A percentile compares a stretch with the other conserved stretches of the same genome.
These are phyloP conservation scores for Lophura swinhoii DNA, from an alignment of 2,797 vertebrate genomes.

Conservation along the genomic window DNA sequence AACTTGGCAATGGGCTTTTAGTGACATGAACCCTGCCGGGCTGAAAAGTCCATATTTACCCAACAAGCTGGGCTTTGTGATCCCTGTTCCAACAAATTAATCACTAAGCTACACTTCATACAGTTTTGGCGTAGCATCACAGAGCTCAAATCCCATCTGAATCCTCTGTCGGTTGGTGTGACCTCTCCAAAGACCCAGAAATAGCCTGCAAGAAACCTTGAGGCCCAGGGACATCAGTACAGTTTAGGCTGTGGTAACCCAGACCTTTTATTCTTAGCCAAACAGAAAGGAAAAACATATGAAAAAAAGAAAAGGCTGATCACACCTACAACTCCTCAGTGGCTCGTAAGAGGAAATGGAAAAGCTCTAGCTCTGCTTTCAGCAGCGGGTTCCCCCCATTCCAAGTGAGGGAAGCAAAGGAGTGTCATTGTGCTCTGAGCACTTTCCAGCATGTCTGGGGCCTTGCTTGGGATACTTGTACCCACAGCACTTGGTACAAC, in stretches of 20 bases:
- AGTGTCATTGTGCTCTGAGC: slow-evolving; percentile 10
- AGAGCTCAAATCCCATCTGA: background rate
- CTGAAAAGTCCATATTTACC: background rate
- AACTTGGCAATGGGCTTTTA: background rate
- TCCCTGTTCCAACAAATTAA: background rate
- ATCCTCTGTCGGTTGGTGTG: background rate
- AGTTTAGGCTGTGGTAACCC: background rate
- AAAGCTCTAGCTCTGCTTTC: background rate
- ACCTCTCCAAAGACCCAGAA: background rate
- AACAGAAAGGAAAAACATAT: background rate
- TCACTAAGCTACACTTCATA: background rate
- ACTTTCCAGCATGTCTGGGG: background rate
- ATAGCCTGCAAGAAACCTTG: background rate
- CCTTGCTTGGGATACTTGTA: background rate
- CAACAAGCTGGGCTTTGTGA: background rate
- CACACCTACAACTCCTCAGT: background rate
- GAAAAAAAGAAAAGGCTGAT: background rate
- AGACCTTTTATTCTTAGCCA: background rate
- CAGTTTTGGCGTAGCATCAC: background rate
- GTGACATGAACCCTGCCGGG: background rate
- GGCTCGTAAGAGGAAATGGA: slow-evolving; percentile 28
- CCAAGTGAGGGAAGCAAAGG: background rate
- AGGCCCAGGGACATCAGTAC: background rate
- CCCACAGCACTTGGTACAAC: background rate
- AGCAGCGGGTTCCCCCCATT: background rate